Evolutionary conservation across 2,888 invertebrate genomes (phyloP).

Genomic region (Campopleginae sp.): DNA sequence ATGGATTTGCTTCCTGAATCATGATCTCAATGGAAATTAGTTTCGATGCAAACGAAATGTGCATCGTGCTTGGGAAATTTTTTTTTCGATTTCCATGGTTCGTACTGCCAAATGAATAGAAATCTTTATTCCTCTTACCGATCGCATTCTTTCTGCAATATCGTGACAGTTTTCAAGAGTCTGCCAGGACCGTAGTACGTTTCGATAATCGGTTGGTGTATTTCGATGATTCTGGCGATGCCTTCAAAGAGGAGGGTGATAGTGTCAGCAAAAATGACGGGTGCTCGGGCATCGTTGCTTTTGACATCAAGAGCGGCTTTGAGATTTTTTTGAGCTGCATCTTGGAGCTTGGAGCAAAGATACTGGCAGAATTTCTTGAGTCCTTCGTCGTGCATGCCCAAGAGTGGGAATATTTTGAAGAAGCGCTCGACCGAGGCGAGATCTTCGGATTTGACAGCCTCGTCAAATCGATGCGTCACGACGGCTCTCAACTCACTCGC

Average conservation of each 20-base stretch:
- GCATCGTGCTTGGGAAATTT: background rate
- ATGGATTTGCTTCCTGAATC: no score
- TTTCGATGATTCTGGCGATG: conserved; percentile 92
- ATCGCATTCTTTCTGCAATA: conserved; percentile 93
- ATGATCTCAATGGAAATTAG: background rate
- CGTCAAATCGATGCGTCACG: conserved; percentile 93
- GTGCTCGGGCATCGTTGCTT: conserved; percentile 89
- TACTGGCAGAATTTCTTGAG: conserved; percentile 94
- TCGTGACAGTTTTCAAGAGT: conserved; percentile 89
- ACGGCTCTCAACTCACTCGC: conserved; percentile 89
- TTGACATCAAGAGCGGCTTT: conserved; percentile 88
- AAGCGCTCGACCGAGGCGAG: conserved; percentile 96
- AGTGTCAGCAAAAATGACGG: conserved; percentile 93
- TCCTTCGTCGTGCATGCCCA: conserved; percentile 96
- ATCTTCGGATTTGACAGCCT: conserved; percentile 95
- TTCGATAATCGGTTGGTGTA: conserved; percentile 95
- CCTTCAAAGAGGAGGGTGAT: conserved; percentile 94
- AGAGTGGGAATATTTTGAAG: conserved; percentile 98
- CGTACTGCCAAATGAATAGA: background rate
- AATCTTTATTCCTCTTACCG: conserved; percentile 82
- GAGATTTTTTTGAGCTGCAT: conserved; percentile 90
- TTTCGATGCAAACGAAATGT: background rate
- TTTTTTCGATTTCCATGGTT: background rate
- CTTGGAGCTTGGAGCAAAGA: conserved; percentile 91
- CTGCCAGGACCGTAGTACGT: conserved; percentile 94